These are phyloP conservation scores for Macrocentrus cingulum DNA, from an alignment of 1,140 invertebrate species.

Conservation along the genomic window DNA sequence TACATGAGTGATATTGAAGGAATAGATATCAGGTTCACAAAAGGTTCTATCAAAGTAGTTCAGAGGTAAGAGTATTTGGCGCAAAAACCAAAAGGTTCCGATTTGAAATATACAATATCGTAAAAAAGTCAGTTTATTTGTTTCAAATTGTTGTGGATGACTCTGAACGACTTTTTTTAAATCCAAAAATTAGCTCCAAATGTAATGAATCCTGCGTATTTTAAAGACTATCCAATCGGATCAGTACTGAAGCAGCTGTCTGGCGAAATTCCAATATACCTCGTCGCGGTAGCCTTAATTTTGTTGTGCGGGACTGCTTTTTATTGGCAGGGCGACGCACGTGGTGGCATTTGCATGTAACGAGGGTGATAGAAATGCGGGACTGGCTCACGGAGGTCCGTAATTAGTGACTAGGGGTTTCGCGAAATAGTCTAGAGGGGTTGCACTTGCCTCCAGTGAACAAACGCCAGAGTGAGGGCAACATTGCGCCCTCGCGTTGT, in stretches of 20 bases:
- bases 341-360: slow-evolving; percentile 59
- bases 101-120: too few species aligned
- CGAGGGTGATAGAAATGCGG: slow-evolving; percentile 35
- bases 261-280: slow-evolving; percentile 26
- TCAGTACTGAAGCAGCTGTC: slow-evolving; percentile 21
- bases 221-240: too few species aligned
- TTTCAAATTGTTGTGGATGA: too few species aligned
- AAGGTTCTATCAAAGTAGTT: too few species aligned
- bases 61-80: too few species aligned
- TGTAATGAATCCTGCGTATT: too few species aligned
- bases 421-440: slow-evolving; percentile 33
- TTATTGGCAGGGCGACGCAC: slow-evolving; percentile 27
- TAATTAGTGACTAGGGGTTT: slow-evolving; percentile 56
- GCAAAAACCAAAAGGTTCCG: too few species aligned
- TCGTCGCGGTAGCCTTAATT: slow-evolving; percentile 28
- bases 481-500: slow-evolving; percentile 8
- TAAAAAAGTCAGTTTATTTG: too few species aligned
- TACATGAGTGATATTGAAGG: too few species aligned
- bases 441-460: slow-evolving; percentile 28
- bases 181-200: too few species aligned
- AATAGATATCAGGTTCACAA: too few species aligned
- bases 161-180: too few species aligned
- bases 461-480: slow-evolving; percentile 20
- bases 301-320: slow-evolving; percentile 26
- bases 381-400: slow-evolving; percentile 35